Percentiles rank a stretch among this genome's conserved stretches.
phyloP scores from a whole-genome alignment of 2,113 vertebrate genomes.

The Arvicanthis niloticus region DNA sequence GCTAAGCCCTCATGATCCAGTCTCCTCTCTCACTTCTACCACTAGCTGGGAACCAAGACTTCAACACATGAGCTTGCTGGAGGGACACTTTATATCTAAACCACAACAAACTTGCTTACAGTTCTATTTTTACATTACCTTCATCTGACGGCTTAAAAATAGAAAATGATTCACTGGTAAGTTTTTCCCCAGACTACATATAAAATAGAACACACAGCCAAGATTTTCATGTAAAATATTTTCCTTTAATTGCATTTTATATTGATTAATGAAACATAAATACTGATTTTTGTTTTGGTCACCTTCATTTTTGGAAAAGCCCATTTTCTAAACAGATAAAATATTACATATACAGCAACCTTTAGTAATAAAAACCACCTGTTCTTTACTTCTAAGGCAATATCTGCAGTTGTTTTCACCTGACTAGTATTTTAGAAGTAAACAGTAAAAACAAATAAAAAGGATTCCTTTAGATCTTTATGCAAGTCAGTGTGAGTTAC shows the following conservation, averaged over 20 bases:
- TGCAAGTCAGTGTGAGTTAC: conserved; percentile 16
- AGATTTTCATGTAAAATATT: conserved; percentile 71
- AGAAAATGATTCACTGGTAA: conserved; percentile 31
- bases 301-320: conserved; percentile 54
- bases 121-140: neutral
- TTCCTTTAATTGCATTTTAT: conserved; percentile 74
- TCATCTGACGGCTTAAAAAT: conserved; percentile 39
- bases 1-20: neutral
- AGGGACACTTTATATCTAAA: neutral
- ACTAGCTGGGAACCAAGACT: neutral
- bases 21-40: neutral
- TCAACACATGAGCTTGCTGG: neutral
- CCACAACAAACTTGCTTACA: neutral
- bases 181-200: neutral
- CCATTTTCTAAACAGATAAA: conserved; percentile 45
- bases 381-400: neutral
- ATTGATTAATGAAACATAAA: conserved; percentile 70
- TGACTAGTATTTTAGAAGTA: neutral
- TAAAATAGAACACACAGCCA: conserved; percentile 67
- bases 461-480: conserved; percentile 4
- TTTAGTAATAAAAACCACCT: conserved; percentile 63
- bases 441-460: neutral
- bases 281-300: conserved; percentile 58
- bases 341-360: conserved; percentile 6
- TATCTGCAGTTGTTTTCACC: conserved; percentile 53